A percentile compares a stretch with the other conserved stretches of the same genome.
Conservation (phyloP, 2,113 vertebrate genomes). For the Piprites chloris region DNA sequence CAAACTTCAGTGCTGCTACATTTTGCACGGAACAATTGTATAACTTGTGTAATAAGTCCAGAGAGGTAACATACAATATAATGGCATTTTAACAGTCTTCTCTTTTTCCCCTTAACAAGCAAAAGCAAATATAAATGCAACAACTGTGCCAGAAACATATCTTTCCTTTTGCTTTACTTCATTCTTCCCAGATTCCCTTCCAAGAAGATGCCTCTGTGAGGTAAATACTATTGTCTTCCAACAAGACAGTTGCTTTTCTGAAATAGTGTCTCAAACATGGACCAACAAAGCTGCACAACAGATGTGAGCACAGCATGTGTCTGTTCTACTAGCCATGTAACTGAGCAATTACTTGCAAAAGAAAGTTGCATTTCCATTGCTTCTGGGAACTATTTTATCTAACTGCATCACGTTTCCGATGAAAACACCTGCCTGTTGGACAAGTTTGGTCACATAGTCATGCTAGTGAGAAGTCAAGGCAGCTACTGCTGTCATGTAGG, state of each 20-base stretch:
- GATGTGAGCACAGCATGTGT: background rate
- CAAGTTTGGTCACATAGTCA: constrained; percentile 2
- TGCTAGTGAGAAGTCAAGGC: background rate
- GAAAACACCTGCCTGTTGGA: background rate
- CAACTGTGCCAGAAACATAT: constrained; percentile 23
- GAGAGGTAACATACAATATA: background rate
- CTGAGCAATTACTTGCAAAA: background rate
- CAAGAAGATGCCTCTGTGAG: background rate
- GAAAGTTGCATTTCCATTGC: background rate
- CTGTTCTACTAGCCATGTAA: background rate
- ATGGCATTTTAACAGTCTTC: constrained; percentile 52
- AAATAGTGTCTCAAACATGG: background rate
- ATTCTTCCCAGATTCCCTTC: constrained; percentile 37
- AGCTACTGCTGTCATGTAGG: background rate
- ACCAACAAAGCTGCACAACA: background rate
- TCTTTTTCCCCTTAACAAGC: constrained; percentile 43
- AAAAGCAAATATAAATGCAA: constrained; percentile 58
- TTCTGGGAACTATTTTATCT: background rate
- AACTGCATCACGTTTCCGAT: background rate
- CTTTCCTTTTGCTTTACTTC: constrained; percentile 52
- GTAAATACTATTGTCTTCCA: background rate
- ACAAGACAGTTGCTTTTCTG: background rate
- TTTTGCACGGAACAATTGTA: background rate
- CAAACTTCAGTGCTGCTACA: background rate
- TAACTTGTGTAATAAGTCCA: background rate